phyloP scores from a whole-genome alignment of 2,888 invertebrate species.

The Cosmorhoe ocellata region DNA sequence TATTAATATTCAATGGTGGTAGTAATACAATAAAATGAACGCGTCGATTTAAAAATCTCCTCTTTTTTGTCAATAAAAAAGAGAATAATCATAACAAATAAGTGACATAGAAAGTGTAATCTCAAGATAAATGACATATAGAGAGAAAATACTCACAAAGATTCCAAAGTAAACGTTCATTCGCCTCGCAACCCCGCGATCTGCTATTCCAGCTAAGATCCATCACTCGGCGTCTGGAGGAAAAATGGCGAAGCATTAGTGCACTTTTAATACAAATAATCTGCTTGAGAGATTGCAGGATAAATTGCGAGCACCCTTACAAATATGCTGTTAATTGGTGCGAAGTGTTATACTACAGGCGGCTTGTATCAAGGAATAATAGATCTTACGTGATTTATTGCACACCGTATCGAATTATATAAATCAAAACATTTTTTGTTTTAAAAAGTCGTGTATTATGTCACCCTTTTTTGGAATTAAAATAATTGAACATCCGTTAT shows the following conservation, averaged over 20 bases:
- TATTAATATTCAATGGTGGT: too few relatives aligned
- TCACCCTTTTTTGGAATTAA: not conserved
- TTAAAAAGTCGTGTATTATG: too few relatives aligned
- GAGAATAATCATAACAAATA: too few relatives aligned
- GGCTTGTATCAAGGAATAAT: too few relatives aligned
- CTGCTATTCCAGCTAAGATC: conserved; percentile 31
- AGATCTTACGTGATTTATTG: too few relatives aligned
- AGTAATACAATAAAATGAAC: too few relatives aligned
- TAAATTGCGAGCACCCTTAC: conserved; percentile 17
- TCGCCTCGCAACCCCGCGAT: conserved; percentile 10
- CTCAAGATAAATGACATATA: not conserved
- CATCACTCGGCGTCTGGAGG: conserved; percentile 25
- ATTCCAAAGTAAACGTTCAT: not conserved
- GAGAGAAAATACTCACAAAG: conserved; percentile 3
- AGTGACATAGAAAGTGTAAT: too few relatives aligned
- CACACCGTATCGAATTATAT: too few relatives aligned
- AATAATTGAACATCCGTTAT: conserved; percentile 8
- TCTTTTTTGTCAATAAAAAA: too few relatives aligned
- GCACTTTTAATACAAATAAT: conserved; percentile 31
- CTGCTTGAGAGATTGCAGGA: conserved; percentile 18
- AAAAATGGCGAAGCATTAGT: conserved; percentile 27
- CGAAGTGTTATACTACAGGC: not conserved
- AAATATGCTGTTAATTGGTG: conserved; percentile 14
- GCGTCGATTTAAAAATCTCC: too few relatives aligned
- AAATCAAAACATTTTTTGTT: too few relatives aligned